These are phyloP conservation scores for Mionectes macconnelli DNA, from an alignment of 2,113 vertebrate genomes.

Conservation along the genomic window DNA sequence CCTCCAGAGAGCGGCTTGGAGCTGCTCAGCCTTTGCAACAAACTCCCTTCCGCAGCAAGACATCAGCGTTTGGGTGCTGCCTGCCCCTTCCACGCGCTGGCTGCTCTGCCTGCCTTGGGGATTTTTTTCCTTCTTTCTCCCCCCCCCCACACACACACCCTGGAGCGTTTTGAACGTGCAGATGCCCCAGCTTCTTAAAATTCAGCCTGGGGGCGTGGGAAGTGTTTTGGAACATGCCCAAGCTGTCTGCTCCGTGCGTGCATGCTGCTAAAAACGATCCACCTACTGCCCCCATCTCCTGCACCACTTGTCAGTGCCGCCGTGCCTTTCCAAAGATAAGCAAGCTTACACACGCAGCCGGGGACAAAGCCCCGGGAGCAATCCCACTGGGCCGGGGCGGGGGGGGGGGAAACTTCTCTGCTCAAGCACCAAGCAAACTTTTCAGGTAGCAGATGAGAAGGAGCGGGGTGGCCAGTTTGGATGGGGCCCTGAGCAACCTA, in stretches of 20 bases:
- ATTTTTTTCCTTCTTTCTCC: not conserved
- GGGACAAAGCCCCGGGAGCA: not conserved
- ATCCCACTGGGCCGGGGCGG: accelerated
- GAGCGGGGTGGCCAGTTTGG: not conserved
- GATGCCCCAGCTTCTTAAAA: constrained; percentile 65
- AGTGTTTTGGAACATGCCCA: constrained; percentile 67
- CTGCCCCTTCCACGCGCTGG: constrained; percentile 16
- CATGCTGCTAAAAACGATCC: constrained; percentile 27
- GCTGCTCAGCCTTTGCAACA: constrained; percentile 23
- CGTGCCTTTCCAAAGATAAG: constrained; percentile 30
- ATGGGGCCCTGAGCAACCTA: not conserved
- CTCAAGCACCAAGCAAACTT: not conserved
- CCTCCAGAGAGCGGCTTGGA: not conserved
- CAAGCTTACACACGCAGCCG: not conserved
- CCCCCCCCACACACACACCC: not conserved
- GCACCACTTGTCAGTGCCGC: not conserved
- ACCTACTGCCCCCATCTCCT: constrained; percentile 42
- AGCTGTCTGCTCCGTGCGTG: constrained; percentile 53
- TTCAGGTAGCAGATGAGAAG: not conserved
- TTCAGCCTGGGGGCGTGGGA: constrained; percentile 47
- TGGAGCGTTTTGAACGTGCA: constrained; percentile 46
- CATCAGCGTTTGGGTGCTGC: constrained; percentile 30
- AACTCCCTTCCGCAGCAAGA: constrained; percentile 23
- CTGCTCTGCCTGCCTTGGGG: constrained; percentile 17
- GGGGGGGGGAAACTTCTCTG: not conserved